Percentiles rank a stretch among this genome's conserved stretches.
phyloP scores from a whole-genome alignment of 2,888 invertebrate genomes.

The Oxytorus armatus region DNA sequence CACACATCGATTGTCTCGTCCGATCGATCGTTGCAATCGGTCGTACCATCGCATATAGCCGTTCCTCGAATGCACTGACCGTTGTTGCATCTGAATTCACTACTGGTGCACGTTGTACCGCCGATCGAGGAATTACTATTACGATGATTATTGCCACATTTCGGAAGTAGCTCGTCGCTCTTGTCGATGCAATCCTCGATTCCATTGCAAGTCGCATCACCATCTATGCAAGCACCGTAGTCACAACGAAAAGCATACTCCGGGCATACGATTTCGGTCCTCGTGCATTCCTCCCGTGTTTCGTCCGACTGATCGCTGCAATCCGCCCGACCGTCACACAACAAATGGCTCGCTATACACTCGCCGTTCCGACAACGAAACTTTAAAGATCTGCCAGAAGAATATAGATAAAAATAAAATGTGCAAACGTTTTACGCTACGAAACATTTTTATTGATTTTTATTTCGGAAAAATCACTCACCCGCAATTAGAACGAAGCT shows the following conservation, averaged over 20 bases:
- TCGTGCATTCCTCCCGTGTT: conserved; percentile 76
- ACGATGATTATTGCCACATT: conserved; percentile 68
- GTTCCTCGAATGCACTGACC: conserved; percentile 76
- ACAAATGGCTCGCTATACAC: conserved; percentile 82
- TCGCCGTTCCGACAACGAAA: conserved; percentile 81
- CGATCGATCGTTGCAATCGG: conserved; percentile 78
- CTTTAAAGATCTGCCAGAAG: conserved; percentile 37
- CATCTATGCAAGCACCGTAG: conserved; percentile 88
- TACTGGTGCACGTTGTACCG: conserved; percentile 57
- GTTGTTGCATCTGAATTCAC: conserved; percentile 76
- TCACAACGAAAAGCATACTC: conserved; percentile 86
- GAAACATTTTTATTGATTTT: not conserved
- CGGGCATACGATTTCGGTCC: conserved; percentile 84
- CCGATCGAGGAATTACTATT: conserved; percentile 34
- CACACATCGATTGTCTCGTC: conserved; percentile 78
- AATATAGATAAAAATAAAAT: not conserved
- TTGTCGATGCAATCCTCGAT: conserved; percentile 85
- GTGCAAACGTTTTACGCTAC: not conserved
- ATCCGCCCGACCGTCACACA: conserved; percentile 85
- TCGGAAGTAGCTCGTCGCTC: conserved; percentile 84
- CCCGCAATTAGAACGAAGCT: conserved; percentile 30
- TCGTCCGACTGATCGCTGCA: conserved; percentile 85
- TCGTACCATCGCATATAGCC: conserved; percentile 78
- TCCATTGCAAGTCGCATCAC: conserved; percentile 86
- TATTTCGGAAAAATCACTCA: conserved; percentile 19